Percentiles rank a stretch among this genome's conserved stretches.
Conservation (phyloP, 2,888 invertebrate species). For the Zygogramma bicolorata region DNA sequence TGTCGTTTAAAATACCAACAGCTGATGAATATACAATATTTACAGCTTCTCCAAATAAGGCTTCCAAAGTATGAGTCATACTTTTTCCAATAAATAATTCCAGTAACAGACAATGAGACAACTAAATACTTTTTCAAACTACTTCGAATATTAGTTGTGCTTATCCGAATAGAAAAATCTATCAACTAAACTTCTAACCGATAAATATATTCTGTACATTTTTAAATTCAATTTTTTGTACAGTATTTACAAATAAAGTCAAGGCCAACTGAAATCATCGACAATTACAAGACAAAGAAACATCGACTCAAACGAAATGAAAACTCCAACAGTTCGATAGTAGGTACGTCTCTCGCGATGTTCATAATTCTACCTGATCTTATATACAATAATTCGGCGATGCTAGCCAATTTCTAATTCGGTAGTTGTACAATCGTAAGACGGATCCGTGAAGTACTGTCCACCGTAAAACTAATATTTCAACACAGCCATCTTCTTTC, state of each 20-base stretch:
- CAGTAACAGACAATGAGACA: conserved; percentile 46
- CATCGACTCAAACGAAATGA: conserved; percentile 30
- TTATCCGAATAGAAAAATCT: conserved; percentile 44
- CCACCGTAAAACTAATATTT: conserved; percentile 55
- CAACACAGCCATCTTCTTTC: conserved; percentile 64
- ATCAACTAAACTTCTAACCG: conserved; percentile 48
- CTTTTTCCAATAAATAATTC: conserved; percentile 54
- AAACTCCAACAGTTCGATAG: conserved; percentile 22
- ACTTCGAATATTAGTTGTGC: conserved; percentile 44
- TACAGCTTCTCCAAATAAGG: conserved; percentile 57
- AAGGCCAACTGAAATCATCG: conserved; percentile 42
- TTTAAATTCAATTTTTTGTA: conserved; percentile 50
- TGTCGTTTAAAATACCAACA: conserved; percentile 45
- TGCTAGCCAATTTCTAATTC: conserved; percentile 61
- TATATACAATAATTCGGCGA: conserved; percentile 63
- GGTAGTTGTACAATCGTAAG: conserved; percentile 60
- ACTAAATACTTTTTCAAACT: conserved; percentile 44
- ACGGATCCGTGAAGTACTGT: conserved; percentile 51
- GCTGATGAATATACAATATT: conserved; percentile 66
- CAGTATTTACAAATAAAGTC: conserved; percentile 55
- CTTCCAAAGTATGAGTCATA: conserved; percentile 50
- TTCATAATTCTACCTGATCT: conserved; percentile 37
- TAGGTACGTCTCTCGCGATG: conserved; percentile 35
- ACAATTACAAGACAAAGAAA: conserved; percentile 35
- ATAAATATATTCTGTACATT: conserved; percentile 53